Conservation (phyloP, 1,140 invertebrate species). For the Diachasma alloeum region DNA sequence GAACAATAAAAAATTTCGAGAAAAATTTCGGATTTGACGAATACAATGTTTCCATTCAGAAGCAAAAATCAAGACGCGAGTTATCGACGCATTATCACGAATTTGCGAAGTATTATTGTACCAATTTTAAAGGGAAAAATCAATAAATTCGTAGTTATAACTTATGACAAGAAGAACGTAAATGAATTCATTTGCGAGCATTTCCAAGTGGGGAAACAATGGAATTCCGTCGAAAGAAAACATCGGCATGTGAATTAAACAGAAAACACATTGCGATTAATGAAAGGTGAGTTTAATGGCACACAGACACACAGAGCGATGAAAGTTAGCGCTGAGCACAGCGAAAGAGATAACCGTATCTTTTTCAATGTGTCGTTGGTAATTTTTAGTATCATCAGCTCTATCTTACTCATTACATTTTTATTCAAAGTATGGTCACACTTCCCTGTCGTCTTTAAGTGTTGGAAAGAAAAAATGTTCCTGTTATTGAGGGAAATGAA, state of each 20-base stretch:
- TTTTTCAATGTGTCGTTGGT: not conserved
- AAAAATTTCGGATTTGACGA: no score
- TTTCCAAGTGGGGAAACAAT: not conserved
- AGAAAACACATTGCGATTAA: not conserved
- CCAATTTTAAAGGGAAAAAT: no score
- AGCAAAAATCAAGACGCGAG: no score
- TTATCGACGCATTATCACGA: no score
- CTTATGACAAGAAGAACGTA: not conserved
- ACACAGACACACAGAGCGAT: not conserved
- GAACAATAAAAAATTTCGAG: no score
- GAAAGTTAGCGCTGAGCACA: slow-evolving; percentile 16
- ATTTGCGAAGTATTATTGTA: no score
- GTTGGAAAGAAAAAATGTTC: not conserved
- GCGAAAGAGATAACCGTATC: slow-evolving; percentile 6
- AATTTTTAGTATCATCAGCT: not conserved
- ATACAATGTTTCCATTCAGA: no score
- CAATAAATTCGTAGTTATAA: no score
- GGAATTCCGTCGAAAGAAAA: not conserved
- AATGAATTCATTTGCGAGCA: not conserved
- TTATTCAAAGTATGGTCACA: no score
- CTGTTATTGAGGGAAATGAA: no score
- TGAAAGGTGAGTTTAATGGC: not conserved
- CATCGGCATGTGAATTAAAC: not conserved
- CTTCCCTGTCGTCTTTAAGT: no score
- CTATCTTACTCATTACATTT: not conserved